Evolutionary conservation across 2,797 vertebrate species (phyloP), one percentile per base, ranked within the genome.

Genomic region (Microcaecilia unicolor): DNA sequence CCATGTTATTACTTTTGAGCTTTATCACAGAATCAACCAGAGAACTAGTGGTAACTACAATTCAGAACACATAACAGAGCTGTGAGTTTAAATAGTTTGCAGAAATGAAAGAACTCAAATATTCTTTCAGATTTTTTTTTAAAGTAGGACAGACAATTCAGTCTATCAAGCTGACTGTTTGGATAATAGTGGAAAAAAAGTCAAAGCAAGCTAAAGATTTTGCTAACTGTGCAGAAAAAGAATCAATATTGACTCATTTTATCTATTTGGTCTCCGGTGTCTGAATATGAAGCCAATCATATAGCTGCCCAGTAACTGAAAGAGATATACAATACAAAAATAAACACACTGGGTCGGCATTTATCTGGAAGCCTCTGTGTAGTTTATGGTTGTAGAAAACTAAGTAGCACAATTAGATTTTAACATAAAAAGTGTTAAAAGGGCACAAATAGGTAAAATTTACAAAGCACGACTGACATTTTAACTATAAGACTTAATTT

Each of bases 331-430:
- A 64, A 66, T 49, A 13, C 51, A 62, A 55, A 65, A 53, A 61
- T 42, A 67, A 63, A 56, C 57, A 37, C 67, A 53, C 65, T 71
- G 77, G 76, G 70, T 82, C 75, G 80, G 79, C 73, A 81, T 83
- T 83, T 83, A 83, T 83, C 83, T 73, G 74, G 81, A 83, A 76
- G 79, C 80, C 79, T 63, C 73, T 73, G 81, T 82, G 80, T 80
- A 81, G 70, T 80, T 74, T 82, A 78, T 82, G 78, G 68, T 77
- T 71, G 80, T 83, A 80, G 73, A 83, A 82, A 83, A 82, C 82
- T 57, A 83, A 83, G 83, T 78, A n/a, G n/a, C n/a, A n/a, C n/a
- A n/a, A n/a, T n/a, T n/a, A n/a, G n/a, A n/a, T n/a, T n/a, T 75
- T 81, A 73, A 68, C 79, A n/a, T n/a, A n/a, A n/a, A 81, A 81